Percentiles rank a stretch among this genome's conserved stretches.
phyloP scores from a whole-genome alignment of 2,113 vertebrate genomes.

The Myotis yumanensis region DNA sequence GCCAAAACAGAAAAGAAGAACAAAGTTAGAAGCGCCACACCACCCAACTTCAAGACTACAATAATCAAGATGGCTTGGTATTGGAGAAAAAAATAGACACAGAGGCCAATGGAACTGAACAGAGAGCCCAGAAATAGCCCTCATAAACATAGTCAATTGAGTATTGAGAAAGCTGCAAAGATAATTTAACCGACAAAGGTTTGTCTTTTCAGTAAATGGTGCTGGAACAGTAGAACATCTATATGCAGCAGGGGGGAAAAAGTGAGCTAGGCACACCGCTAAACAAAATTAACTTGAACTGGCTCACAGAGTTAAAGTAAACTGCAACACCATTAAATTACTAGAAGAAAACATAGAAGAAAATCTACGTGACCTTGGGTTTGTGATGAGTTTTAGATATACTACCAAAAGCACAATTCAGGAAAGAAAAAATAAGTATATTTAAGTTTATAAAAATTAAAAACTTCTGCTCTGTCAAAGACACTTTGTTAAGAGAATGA shows the following conservation, averaged over 20 bases:
- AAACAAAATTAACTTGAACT: slow-evolving; percentile 31
- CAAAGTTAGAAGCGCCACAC: background rate
- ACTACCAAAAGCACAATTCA: background rate
- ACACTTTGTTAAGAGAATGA: background rate
- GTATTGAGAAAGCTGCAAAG: background rate
- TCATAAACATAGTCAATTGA: background rate
- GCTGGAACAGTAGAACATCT: too few species aligned
- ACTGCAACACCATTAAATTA: background rate
- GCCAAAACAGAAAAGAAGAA: background rate
- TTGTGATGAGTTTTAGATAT: background rate
- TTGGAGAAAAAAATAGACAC: background rate
- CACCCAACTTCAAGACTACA: background rate
- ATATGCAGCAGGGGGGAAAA: background rate
- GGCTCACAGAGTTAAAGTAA: background rate
- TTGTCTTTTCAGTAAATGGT: too few species aligned
- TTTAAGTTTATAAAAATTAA: background rate
- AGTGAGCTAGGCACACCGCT: too few species aligned
- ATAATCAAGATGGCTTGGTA: background rate
- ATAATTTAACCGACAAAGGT: background rate
- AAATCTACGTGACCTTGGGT: background rate
- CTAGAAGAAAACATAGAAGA: background rate
- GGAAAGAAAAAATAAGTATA: background rate
- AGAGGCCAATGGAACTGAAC: background rate
- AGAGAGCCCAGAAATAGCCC: background rate
- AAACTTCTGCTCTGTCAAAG: background rate